Evolutionary conservation across 2,888 invertebrate genomes (phyloP), one percentile per base, ranked within the genome.

Genomic region (Ditylenchus weischeri): DNA sequence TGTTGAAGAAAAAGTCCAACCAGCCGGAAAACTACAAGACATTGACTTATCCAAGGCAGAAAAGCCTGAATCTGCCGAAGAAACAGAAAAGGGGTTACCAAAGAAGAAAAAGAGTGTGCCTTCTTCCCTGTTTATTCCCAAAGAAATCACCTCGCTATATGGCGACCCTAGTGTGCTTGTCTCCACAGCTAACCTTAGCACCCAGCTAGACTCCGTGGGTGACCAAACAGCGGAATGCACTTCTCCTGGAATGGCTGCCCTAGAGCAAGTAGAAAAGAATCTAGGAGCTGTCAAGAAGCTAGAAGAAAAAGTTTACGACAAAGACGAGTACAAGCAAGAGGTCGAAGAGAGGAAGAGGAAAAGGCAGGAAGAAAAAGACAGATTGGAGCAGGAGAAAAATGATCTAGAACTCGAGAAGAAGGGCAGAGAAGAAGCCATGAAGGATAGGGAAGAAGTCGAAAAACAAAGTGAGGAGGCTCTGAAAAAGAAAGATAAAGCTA

Each of bases 111-210:
- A 75, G 65, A 67, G 66, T 58, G 70, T 81, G 54, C 80, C 80
- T 2, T 75, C 77, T 60, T 66, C 79, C 6, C 65, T 81, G 21
- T 75, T 79, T 69, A 81, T 81, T 63, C 81, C 81, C 0, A 77
- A 80, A 67, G 81, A 81, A 51, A 81, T 81, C 60, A 79, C 77
- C 65, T 81, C 80, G 29, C 64, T 67, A n/a, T 76, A 71, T 47
- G 77, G 77, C 0, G 75, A 77, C 57, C 75, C 70, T 8, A 67
- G 69, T 38, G 66, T 61, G 13, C 54, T 70, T 7, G 64, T 75
- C 49, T 70, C 71, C 13, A 65, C 50, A 29, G 66, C 69, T 7
- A 70, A 58, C 47, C 15, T 66, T 10, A 65, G 61, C 7, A 57
- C 75, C 3, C 57, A 76, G 58, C 57, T 71, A n/a, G 64, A 60